These are phyloP conservation scores for Catostylus mosaicus DNA, from an alignment of 30 jellyfish, hydroid and myxozoan genomes.

Conservation along the genomic window DNA sequence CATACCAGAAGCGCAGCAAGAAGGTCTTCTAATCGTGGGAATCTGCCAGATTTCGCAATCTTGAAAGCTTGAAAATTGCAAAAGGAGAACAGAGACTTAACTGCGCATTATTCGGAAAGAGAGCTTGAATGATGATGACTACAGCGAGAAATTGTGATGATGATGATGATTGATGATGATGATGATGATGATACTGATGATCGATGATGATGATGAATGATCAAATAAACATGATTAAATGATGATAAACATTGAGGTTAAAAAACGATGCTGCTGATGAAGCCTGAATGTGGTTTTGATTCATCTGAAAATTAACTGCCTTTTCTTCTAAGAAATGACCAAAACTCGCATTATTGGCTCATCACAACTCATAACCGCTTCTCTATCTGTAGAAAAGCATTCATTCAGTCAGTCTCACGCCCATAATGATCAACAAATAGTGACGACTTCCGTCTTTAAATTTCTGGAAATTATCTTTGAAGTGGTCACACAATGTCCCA, in stretches of 20 bases:
- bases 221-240: too few species aligned
- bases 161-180: constrained; percentile 4
- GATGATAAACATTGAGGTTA: background rate
- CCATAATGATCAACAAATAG: background rate
- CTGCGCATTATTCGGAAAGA: too few species aligned
- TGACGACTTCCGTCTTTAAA: background rate
- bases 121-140: background rate
- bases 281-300: background rate
- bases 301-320: too few species aligned
- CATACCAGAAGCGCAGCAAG: too few species aligned
- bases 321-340: background rate
- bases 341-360: background rate
- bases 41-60: too few species aligned
- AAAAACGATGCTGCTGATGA: background rate
- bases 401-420: background rate
- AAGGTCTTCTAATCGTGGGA: too few species aligned
- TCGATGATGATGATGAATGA: background rate
- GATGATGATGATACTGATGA: background rate
- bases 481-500: background rate
- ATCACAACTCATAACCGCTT: too few species aligned
- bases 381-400: background rate
- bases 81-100: too few species aligned
- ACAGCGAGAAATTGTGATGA: background rate
- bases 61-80: too few species aligned
- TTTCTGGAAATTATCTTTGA: background rate